Evolutionary conservation across 2,888 invertebrate species (phyloP).

Genomic region (Furcula furcula): DNA sequence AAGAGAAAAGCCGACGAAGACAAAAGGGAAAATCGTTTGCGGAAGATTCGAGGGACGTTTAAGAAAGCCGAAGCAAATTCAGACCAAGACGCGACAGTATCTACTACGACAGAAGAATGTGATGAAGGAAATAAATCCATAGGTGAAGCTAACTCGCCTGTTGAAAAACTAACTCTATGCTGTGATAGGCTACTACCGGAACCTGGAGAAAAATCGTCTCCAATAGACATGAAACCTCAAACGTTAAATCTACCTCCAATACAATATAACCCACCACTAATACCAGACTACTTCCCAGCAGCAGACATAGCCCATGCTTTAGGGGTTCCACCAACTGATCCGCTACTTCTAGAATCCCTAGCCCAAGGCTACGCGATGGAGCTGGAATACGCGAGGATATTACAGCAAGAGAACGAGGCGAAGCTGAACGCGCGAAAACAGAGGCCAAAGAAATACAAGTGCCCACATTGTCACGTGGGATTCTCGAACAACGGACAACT

Average conservation of each 20-base stretch:
- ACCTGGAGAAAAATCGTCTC: conserved; percentile 27
- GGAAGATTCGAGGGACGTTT: conserved; percentile 71
- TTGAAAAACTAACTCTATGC: conserved; percentile 60
- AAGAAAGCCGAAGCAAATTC: conserved; percentile 53
- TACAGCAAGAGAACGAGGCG: conserved; percentile 87
- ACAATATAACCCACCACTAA: conserved; percentile 40
- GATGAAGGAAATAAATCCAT: conserved; percentile 35
- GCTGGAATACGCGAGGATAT: conserved; percentile 85
- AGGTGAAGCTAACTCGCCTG: conserved; percentile 49
- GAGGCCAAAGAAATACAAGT: conserved; percentile 94
- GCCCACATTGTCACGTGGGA: conserved; percentile 93
- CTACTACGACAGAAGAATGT: conserved; percentile 75
- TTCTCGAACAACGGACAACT: conserved; percentile 97
- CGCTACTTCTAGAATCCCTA: conserved; percentile 70
- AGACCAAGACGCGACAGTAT: conserved; percentile 81
- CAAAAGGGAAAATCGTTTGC: conserved; percentile 63
- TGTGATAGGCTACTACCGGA: conserved; percentile 64
- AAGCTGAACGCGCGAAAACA: conserved; percentile 87
- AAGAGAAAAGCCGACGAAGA: conserved; percentile 49
- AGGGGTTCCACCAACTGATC: conserved; percentile 72
- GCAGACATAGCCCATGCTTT: conserved; percentile 70
- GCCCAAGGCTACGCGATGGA: conserved; percentile 84
- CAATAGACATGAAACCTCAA: conserved; percentile 18
- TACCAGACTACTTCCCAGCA: conserved; percentile 64
- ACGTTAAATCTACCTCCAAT: conserved; percentile 21